Base-by-base conservation (phyloP, 2,113 vertebrate genomes). In the Sturnus vulgaris region DNA sequence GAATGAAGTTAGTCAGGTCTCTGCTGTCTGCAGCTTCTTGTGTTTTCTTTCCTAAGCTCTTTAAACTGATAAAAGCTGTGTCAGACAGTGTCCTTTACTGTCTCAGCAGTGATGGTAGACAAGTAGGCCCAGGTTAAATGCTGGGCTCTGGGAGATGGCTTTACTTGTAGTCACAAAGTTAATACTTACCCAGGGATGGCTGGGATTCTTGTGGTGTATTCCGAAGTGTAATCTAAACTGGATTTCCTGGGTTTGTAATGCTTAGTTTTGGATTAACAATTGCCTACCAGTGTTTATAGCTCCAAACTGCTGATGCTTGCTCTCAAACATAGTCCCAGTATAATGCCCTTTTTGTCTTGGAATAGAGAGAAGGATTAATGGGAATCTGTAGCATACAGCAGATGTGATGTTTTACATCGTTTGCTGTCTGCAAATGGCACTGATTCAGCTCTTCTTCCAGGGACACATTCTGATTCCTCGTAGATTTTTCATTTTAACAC, bases 191-290 rank as follows among this genome's bases (percentile, higher is more conserved):
- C 40, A 50, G 63, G 55, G 72, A 73, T 24, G 10, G 53, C 22
- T 2, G 0, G 66, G 70, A 59, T 85, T 80, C n/a, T 44, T 52
- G 73, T 92, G 78, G 33, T 77, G 46, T 46, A 65, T 53, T 79
- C 78, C 20, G 5, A 88, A 76, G 57, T 80, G 63, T 57, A 90
- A 80, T 72, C 75, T 90, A 73, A 92, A 82, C 59, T 77, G 95
- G n/a, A 72, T 86, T 93, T 94, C 88, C 88, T 92, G 95, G 9
- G 35, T 76, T 92, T 90, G 50, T 22, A 72, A 65, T 92, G 82
- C 66, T 85, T 88, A 40, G 70, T 59, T 88, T 80, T 72, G 79
- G 78, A 69, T 93, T 88, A 92, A 65, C 75, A 69, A 69, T 69
- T 80, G 37, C 35, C 37, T 49, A 37, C 12, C 35, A 13, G 23